These are phyloP conservation scores for Schizopygopsis pylzovi DNA, from an alignment of 2,797 vertebrate genomes.

Conservation along the genomic window DNA sequence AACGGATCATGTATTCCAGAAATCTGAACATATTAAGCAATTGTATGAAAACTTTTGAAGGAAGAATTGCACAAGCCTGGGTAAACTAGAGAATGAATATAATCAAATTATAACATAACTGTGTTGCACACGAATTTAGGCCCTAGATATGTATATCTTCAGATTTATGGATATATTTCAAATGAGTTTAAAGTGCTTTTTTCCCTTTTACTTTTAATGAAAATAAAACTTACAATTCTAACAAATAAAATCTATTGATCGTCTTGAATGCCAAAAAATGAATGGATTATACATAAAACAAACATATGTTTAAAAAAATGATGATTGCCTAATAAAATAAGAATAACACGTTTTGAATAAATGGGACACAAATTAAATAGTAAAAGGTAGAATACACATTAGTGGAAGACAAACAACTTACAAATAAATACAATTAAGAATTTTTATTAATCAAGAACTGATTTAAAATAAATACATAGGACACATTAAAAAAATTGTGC, in stretches of 20 bases:
- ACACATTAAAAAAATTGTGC: constrained; percentile 59
- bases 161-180: background rate
- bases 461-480: constrained; percentile 70
- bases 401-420: background rate
- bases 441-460: constrained; percentile 71
- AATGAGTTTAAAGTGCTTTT: background rate
- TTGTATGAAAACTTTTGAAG: background rate
- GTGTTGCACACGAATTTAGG: background rate
- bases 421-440: constrained; percentile 64
- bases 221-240: background rate
- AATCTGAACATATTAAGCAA: background rate
- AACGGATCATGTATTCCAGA: background rate
- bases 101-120: background rate
- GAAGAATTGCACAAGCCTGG: background rate
- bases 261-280: background rate
- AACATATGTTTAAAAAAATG: too few relatives aligned
- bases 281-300: background rate
- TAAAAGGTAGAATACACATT: background rate
- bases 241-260: background rate
- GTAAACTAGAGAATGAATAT: background rate
- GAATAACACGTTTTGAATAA: too few relatives aligned
- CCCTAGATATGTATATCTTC: background rate
- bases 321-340: background rate
- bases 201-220: background rate
- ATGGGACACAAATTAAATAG: background rate